Base-by-base conservation (phyloP, 2,888 invertebrate genomes). In the Papilio protenor region DNA sequence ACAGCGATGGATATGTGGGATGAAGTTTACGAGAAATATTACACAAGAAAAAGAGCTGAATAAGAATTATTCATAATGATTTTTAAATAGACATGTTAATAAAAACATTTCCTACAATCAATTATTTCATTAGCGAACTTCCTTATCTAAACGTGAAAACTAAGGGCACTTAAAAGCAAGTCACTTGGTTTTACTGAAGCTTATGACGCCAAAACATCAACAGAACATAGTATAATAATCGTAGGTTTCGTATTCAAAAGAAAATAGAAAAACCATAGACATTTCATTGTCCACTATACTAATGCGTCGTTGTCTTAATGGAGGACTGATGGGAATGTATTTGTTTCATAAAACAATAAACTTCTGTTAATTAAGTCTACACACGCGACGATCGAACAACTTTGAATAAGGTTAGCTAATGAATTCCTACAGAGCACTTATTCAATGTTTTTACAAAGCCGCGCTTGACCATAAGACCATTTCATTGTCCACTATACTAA, bases 21-120 rank as follows among this genome's bases (percentile, higher is more conserved):
- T 74, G 88, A 90, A 23, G 84, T 94, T 59, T 94, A 92, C 81
- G 89, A 93, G n/a, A 91, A 90, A 80, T 90, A 89, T 80, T 92
- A 92, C 80, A 91, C 90, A 78, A 82, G 82, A 21, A 87, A 86
- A 74, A 85, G 87, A 70, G 76, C 47, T 45, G n/a, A 55, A 55
- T 64, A 64, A 8, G 5, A 40, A 40, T 8, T 40, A 40, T 40
- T 40, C 40, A 40, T 8, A 40, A 52, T 52, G 52, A 52, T 18
- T 18, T 49, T 49, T 49, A 16, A 12, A 49, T 52, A 18, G 16
- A 18, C 0, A 52, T 52, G 1, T 4, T 18, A 52, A 18, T 52
- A 52, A 52, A 52, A 52, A 18, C 6, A 52, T 18, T 6, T 52
- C 6, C 18, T 52, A 16, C 18, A 52, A 18, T 52, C 4, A 18